Evolutionary conservation across 2,888 invertebrate species (phyloP).

Genomic region (Schizaphis graminum): DNA sequence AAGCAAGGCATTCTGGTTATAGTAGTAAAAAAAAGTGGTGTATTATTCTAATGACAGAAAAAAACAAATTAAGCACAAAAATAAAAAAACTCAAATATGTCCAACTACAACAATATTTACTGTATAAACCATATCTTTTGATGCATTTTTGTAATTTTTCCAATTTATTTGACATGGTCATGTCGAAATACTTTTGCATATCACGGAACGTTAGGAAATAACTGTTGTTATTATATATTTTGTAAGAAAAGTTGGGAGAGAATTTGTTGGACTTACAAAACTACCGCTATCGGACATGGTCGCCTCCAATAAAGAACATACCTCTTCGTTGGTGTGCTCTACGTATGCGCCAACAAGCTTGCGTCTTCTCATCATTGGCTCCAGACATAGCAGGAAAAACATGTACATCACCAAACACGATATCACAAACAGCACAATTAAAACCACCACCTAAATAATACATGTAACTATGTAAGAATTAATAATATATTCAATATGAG

Average conservation of each 20-base stretch:
- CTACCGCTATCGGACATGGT: constrained; percentile 70
- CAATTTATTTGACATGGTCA: constrained; percentile 35
- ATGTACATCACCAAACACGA: constrained; percentile 96
- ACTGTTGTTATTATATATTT: constrained; percentile 44
- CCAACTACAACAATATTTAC: constrained; percentile 54
- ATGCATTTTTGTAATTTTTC: constrained; percentile 42
- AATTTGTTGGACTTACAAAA: constrained; percentile 61
- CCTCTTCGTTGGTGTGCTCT: constrained; percentile 98
- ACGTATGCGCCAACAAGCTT: constrained; percentile 86
- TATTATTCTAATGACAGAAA: background rate
- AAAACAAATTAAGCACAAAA: constrained; percentile 44
- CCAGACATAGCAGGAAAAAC: constrained; percentile 96
- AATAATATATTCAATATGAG: background rate
- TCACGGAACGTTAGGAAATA: constrained; percentile 29
- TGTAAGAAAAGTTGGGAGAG: constrained; percentile 64
- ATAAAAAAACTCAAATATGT: constrained; percentile 17
- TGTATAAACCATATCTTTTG: constrained; percentile 35
- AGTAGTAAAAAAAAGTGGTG: background rate
- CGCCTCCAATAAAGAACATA: constrained; percentile 72
- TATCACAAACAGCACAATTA: constrained; percentile 98
- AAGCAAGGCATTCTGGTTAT: background rate
- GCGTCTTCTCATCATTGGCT: constrained; percentile 92
- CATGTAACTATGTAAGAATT: background rate
- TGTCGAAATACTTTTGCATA: constrained; percentile 20
- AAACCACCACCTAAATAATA: constrained; percentile 88